Evolutionary conservation across 2,888 invertebrate species (phyloP), one percentile per base, ranked within the genome.

Genomic region (Drosophila ezoana): DNA sequence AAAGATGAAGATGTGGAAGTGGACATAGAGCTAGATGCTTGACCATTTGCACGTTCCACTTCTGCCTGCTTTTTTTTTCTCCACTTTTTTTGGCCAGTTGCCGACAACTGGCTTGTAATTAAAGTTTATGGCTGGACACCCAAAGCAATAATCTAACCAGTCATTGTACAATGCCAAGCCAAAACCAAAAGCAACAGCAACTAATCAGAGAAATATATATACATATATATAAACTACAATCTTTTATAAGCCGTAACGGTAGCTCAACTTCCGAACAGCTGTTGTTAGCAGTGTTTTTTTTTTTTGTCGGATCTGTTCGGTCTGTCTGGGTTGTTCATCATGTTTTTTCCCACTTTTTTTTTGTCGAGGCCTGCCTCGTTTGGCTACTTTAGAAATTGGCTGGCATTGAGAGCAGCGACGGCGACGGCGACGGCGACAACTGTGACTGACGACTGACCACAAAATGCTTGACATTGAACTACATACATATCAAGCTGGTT

Each of bases 391-490:
- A 66, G 68, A 72, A 77, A 72, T 72, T 83, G 84, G 76, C 76
- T 87, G 84, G 83, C 84, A 84, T 84, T 84, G 89, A 78, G 71
- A 81, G 79, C 81, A 18, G 64, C 59, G 51, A 54, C 64, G 20
- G 41, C 58, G 61, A 69, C 75, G 52, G 38, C 56, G 51, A 54
- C 70, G 53, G 51, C 68, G 68, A 80, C 87, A 72, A 72, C 66
- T 76, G 63, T 64, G 79, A 74, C 74, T 63, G 73, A 75, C 67
- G 74, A 60, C 52, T 76, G 77, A 72, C 77, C 75, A 76, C 78
- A 78, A 74, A 67, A 35, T 61, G 80, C 81, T 70, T 82, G 82
- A 89, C 84, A 84, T 84, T 84, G 84, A 88, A 78, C 76, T 49
- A 79, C 72, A 79, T 76, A 56, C 54, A 75, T 60, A 77, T 45